These are phyloP conservation scores for Caenorhabditis inopinata DNA, from an alignment of 1,140 invertebrate species.

Conservation along the genomic window DNA sequence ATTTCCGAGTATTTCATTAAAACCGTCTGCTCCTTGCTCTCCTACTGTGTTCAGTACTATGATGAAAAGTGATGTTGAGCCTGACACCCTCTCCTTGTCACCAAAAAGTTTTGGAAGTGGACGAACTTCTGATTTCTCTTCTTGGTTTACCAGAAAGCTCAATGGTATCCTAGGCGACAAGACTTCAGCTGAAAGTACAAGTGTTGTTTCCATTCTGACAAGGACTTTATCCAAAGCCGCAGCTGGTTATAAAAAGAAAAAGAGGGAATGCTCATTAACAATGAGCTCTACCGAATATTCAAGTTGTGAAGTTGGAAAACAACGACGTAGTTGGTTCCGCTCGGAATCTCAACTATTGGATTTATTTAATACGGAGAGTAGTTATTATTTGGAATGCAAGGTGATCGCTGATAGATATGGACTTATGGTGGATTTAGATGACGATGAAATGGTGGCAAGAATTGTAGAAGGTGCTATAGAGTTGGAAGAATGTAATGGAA, in stretches of 20 bases:
- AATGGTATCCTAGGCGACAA: neutral
- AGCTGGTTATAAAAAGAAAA: neutral
- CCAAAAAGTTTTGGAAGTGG: neutral
- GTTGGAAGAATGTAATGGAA: neutral
- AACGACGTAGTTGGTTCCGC: neutral
- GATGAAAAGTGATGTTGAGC: constrained; percentile 1
- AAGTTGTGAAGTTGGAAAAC: neutral
- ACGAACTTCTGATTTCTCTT: neutral
- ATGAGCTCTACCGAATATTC: neutral
- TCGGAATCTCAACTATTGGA: constrained; percentile 2
- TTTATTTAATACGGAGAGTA: neutral
- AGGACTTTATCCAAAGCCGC: neutral
- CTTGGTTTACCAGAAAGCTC: neutral
- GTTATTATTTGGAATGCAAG: neutral
- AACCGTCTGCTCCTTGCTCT: neutral
- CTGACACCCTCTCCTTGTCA: neutral
- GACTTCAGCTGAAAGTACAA: neutral
- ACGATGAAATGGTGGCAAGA: neutral
- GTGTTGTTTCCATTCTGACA: neutral
- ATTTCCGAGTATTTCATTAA: neutral
- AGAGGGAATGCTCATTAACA: neutral
- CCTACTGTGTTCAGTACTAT: neutral
- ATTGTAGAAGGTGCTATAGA: neutral
- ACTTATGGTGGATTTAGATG: neutral
- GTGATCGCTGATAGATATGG: constrained; percentile 17